Evolutionary conservation across 2,113 vertebrate genomes (phyloP).

Genomic region (Trematomus loennbergii): DNA sequence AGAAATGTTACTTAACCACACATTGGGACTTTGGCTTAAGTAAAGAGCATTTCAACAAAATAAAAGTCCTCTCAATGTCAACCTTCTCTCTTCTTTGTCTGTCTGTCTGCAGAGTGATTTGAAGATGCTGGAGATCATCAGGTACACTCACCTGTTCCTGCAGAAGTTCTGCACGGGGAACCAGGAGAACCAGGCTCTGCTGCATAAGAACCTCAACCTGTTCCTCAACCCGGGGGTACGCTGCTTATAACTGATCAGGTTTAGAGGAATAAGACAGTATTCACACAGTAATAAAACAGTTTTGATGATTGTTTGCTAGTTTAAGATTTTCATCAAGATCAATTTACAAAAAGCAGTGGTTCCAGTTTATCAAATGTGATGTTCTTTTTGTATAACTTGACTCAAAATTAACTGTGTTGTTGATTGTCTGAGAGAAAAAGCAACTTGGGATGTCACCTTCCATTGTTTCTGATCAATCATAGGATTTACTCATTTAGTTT

Average conservation of each 20-base stretch:
- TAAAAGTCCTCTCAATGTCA: background rate
- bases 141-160: constrained; percentile 94
- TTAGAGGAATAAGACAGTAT: no score
- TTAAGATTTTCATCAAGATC: no score
- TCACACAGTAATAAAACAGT: background rate
- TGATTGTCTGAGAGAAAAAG: no score
- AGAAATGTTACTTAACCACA: no score
- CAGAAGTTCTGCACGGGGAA: constrained; percentile 98
- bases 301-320: background rate
- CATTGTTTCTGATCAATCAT: no score
- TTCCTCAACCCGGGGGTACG: constrained; percentile 95
- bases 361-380: background rate
- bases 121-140: constrained; percentile 98
- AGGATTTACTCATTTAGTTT: no score
- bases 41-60: background rate
- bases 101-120: constrained; percentile 85
- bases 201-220: constrained; percentile 94
- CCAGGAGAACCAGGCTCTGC: constrained; percentile 94
- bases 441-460: no score
- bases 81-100: background rate
- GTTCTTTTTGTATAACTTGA: background rate
- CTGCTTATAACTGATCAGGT: background rate
- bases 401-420: background rate
- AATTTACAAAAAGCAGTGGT: background rate
- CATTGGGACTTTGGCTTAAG: background rate